These are phyloP conservation scores for Phortica variegata DNA, from an alignment of 1,140 invertebrate species.

Conservation along the genomic window DNA sequence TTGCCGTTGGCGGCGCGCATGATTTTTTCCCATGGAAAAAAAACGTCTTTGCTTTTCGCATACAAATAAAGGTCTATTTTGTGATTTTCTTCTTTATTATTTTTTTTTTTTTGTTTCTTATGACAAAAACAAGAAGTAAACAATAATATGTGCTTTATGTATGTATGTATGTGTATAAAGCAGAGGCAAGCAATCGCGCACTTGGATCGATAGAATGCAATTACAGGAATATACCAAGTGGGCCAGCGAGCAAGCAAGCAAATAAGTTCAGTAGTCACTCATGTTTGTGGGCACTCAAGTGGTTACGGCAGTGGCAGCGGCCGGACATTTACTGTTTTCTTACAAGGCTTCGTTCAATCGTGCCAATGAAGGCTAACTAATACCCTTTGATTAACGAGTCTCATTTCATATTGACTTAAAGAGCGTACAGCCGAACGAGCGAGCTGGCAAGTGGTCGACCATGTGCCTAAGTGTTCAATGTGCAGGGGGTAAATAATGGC, in stretches of 20 bases:
- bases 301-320: no score
- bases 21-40: no score
- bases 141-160: not conserved
- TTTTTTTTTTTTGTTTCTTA: conserved; percentile 5
- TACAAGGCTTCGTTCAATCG: conserved; percentile 12
- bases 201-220: conserved; percentile 50
- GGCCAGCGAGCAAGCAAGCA: conserved; percentile 41
- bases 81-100: conserved; percentile 44
- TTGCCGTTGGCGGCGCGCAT: conserved; percentile 20
- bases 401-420: conserved; percentile 48
- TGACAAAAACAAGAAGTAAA: not conserved
- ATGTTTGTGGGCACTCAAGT: no score
- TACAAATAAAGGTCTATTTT: no score
- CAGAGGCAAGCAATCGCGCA: conserved; percentile 41
- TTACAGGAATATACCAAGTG: conserved; percentile 54
- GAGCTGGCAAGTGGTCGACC: no score
- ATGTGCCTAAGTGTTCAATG: no score
- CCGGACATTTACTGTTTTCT: conserved; percentile 14
- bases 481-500: not conserved
- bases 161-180: conserved; percentile 16
- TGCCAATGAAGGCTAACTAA: conserved; percentile 47
- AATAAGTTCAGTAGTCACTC: no score
- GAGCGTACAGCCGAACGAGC: no score
- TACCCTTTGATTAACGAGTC: conserved; percentile 54
- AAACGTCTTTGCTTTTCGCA: no score